Base-by-base conservation (phyloP, 2,797 vertebrate genomes). In the Chloroceryle amazona region DNA sequence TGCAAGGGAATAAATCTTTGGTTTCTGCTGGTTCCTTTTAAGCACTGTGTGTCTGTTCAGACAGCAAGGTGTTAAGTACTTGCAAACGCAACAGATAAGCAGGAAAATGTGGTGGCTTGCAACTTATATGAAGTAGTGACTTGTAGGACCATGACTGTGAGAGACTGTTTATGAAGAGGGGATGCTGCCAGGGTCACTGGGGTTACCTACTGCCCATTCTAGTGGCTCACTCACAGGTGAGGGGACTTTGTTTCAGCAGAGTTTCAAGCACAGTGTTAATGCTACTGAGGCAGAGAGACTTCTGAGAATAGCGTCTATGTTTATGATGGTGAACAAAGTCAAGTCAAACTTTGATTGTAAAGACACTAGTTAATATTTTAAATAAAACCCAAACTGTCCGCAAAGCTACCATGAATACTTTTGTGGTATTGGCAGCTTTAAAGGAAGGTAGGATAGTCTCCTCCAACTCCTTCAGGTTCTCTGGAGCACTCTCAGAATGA, bases 361-460 rank as follows among this genome's bases (percentile, higher is more conserved):
- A 93, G 95, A 93, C 81, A 58, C 33, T 72, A 75, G 91, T 86
- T 93, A 96, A 84, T 93, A 91, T 76, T 94, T 94, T 84, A 91
- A 93, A 88, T 73, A 89, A 91, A 89, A 29, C 57, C 62, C 29
- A 52, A 47, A 57, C 58, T 72, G 79, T 29, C 72, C 63, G 81
- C 65, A 72, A 76, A 93, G 49, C 37, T 62, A 91, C 29, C 42
- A 75, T 58, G 31, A 93, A 82, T 74, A 51, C 25, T 79, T 90
- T 13, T 0, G 1, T 79, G 41, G 25, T 92, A 55, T 54, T 78
- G 60, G 66, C 84, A 91, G 31, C 80, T 49, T 61, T 63, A 57
- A 74, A 89, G 54, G 70, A 81, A 75, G 42, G 71, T 86, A 46
- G 79, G 44, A 81, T 49, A 91, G 82, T 57, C 44, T 74, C 41